Evolutionary conservation across 2,113 vertebrate genomes (phyloP), one percentile per base, ranked within the genome.

Genomic region (Antennarius striatus): DNA sequence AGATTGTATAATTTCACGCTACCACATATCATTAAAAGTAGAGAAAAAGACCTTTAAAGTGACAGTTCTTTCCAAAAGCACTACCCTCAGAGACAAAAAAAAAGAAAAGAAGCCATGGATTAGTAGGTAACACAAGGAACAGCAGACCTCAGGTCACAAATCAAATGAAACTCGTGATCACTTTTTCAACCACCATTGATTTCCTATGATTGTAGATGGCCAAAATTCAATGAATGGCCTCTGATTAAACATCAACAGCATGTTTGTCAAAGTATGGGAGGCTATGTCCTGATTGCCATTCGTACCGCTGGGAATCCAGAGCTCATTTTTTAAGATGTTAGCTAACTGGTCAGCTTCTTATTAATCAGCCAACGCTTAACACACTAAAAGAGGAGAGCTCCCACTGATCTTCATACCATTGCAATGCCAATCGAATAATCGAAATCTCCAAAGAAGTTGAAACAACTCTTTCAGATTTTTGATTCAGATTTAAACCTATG

Each of bases 151-250:
- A 11, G 76, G 74, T 86, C 80, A 83, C 84, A 88, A 90, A 90
- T 90, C 81, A 90, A 86, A 89, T 82, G 65, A 80, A 79, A 77
- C 81, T 74, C 78, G 82, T 63, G 70, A 90, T 86, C 88, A 84
- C 66, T 87, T 91, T 80, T 77, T 85, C 71, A 78, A 77, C 75
- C 67, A 58, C 57, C 80, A 91, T 90, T 88, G 91, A 92, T 92
- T 91, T 81, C 68, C 69, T 58, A 14, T 71, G 63, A 82, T 49
- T 55, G 54, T 49, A 63, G 72, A 80, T 70, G 79, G 83, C 71
- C 82, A 71, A 75, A 78, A 73, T 80, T 85, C 79, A 79, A 71
- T 75, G 75, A 61, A 42, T 58, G 58, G 54, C 11, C 11, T 46
- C 73, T 83, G 89, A 91, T 91, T 91, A 86, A 89, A 90, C 83